Conservation (phyloP, 1,140 invertebrate genomes). For the Tetragonula clypearis region DNA sequence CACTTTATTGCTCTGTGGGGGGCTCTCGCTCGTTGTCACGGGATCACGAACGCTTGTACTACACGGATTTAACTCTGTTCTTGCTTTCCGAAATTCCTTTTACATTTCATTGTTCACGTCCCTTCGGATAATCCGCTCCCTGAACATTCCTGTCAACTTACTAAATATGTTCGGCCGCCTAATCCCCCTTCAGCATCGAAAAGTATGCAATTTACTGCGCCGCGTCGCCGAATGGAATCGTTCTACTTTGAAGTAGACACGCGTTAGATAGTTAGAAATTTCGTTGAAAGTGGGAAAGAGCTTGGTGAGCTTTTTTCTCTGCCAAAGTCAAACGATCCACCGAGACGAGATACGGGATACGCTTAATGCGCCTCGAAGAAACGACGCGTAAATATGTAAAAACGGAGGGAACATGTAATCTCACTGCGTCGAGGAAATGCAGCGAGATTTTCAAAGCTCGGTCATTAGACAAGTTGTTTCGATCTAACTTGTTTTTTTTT, state of each 20-base stretch:
- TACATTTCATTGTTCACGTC: neutral
- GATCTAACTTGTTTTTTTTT: neutral
- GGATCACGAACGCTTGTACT: conserved; percentile 31
- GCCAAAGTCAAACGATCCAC: neutral
- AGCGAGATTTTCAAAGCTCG: neutral
- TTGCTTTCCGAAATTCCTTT: conserved; percentile 10
- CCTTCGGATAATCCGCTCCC: too few relatives aligned
- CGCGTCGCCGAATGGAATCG: neutral
- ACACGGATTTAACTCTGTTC: conserved; percentile 28
- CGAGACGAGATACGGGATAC: neutral
- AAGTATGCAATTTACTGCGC: neutral
- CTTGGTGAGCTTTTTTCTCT: neutral
- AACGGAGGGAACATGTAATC: neutral
- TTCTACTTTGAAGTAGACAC: neutral
- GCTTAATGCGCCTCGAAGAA: too few relatives aligned
- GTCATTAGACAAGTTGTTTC: conserved; percentile 17
- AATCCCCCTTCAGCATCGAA: neutral
- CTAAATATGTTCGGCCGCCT: neutral
- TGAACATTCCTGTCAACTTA: neutral
- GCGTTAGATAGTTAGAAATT: neutral
- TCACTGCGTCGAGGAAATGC: too few relatives aligned
- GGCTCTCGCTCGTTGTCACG: conserved; percentile 21
- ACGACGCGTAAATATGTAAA: neutral
- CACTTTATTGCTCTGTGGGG: conserved; percentile 56
- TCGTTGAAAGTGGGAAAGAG: neutral